Evolutionary conservation across 30 jellyfish, hydroid and myxozoan species (phyloP).

Genomic region (Catostylus mosaicus): DNA sequence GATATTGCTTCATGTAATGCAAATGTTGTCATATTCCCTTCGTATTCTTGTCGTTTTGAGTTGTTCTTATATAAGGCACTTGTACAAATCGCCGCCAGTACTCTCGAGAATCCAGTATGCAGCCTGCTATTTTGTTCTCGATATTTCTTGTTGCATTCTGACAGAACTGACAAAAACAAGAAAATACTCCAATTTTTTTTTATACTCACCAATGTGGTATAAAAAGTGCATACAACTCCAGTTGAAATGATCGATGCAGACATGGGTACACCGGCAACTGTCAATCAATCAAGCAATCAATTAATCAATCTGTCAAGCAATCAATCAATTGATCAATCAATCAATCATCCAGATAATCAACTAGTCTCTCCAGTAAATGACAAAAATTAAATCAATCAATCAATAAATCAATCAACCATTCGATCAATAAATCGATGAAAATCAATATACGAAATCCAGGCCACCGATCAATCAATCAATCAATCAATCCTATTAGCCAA

Average conservation of each 20-base stretch:
- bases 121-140: too few relatives aligned
- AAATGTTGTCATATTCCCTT: too few relatives aligned
- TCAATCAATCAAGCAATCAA: background rate
- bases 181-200: too few relatives aligned
- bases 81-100: too few relatives aligned
- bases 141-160: too few relatives aligned
- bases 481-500: too few relatives aligned
- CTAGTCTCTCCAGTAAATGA: too few relatives aligned
- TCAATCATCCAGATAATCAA: background rate
- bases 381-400: background rate
- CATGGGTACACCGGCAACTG: conserved; percentile 81
- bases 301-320: background rate
- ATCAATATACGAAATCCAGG: background rate
- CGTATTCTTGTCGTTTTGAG: too few relatives aligned
- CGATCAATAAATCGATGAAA: background rate
- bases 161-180: too few relatives aligned
- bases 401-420: background rate
- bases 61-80: too few relatives aligned
- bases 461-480: background rate
- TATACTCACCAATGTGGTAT: conserved; percentile 72
- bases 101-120: too few relatives aligned
- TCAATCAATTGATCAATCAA: background rate
- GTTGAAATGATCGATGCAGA: conserved; percentile 62
- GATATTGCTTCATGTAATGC: too few relatives aligned
- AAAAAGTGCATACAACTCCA: conserved; percentile 76